Base-by-base conservation (phyloP, 2,113 vertebrate species). In the Oxyura jamaicensis region DNA sequence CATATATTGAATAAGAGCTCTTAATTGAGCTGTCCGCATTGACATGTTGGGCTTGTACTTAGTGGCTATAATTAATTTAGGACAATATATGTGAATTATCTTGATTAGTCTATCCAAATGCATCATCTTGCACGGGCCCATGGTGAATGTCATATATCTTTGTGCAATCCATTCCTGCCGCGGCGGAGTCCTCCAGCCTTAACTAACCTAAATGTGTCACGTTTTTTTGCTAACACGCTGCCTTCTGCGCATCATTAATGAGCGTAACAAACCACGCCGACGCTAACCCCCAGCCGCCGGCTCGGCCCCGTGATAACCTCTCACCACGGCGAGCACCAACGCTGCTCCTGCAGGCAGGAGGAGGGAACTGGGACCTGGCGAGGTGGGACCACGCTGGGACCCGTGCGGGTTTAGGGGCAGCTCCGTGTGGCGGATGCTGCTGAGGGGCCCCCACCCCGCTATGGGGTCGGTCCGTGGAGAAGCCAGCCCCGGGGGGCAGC, bases 61-160 rank as follows among this genome's bases (percentile, higher is more conserved):
- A 96, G 93, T 96, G 88, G 62, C 80, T 83, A 50, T 93, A 96
- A 95, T 94, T 96, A 96, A 96, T 96, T 95, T 93, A 94, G 86
- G 94, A 96, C 95, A 94, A 95, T 96, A 84, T 91, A 84, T 79
- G 83, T 94, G 96, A 93, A 92, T 95, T 94, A 91, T 93, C 91
- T 92, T 95, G 90, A 96, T 95, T 94, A 94, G 93, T 87, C 88
- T 81, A 75, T 92, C 92, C 74, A 94, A 94, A 93, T 91, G 93
- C 88, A 88, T 94, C 93, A 84, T 90, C 86, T 94, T 2, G 1
- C 79, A 60, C 8, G 10, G 86, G 88, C 93, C 93, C 74, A 52
- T 25, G 59, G 91, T 89, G 90, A 91, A 92, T 85, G 91, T 82
- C 86, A 62, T 94, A 88, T 79, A 92, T 94, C 86, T 86, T 93